Percentiles rank a stretch among this genome's conserved stretches.
phyloP scores from a whole-genome alignment of 2,113 vertebrate species.

The Tragelaphus strepsiceros region DNA sequence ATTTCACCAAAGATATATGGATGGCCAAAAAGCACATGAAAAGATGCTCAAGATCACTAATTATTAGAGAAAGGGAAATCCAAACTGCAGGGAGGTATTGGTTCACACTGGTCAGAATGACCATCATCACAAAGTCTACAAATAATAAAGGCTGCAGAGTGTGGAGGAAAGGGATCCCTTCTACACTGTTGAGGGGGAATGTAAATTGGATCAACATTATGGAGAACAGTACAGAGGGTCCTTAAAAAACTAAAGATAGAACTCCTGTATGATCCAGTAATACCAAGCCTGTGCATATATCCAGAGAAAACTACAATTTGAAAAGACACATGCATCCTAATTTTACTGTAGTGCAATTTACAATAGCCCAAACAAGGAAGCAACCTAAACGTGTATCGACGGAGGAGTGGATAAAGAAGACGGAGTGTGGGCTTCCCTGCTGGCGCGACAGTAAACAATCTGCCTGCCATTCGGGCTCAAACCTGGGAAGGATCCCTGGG shows the following conservation, averaged over 20 bases:
- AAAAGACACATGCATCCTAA: neutral
- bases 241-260: neutral
- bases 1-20: neutral
- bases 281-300: neutral
- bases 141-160: neutral
- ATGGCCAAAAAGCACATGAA: neutral
- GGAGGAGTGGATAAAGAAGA: neutral
- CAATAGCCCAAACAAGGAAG: neutral
- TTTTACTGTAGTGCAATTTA: neutral
- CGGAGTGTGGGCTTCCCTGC: neutral
- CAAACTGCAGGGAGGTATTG: neutral
- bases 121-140: neutral
- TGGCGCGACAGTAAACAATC: neutral
- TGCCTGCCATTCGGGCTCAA: neutral
- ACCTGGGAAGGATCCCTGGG: neutral
- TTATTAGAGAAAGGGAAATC: neutral
- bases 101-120: neutral
- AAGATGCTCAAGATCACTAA: neutral
- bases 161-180: neutral
- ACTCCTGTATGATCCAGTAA: neutral
- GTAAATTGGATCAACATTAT: neutral
- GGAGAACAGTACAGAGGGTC: neutral
- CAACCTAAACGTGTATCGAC: fast-evolving
- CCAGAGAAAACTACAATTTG: neutral
- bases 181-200: neutral